Evolutionary conservation across 2,797 vertebrate genomes (phyloP).

Genomic region (Hoplostethus atlanticus): DNA sequence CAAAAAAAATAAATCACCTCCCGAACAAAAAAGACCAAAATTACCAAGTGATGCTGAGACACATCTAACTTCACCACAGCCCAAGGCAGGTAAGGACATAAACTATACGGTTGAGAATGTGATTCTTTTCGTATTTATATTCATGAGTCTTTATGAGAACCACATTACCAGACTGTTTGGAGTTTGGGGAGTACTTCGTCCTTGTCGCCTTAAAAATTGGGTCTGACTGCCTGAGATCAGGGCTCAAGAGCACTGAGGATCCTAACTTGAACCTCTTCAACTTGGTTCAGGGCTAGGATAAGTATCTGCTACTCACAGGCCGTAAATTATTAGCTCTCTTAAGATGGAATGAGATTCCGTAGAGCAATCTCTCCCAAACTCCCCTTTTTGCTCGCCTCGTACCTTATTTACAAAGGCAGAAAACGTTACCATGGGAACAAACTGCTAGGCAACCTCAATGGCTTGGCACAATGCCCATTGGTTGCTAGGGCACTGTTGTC

Average conservation of each 20-base stretch:
- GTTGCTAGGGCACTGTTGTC: slow-evolving; percentile 88
- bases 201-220: slow-evolving; percentile 19
- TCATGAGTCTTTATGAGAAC: neutral
- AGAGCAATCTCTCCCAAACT: slow-evolving; percentile 68
- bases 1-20: no score
- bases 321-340: slow-evolving; percentile 71
- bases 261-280: slow-evolving; percentile 46
- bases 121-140: slow-evolving; percentile 1
- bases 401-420: slow-evolving; percentile 87
- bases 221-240: slow-evolving; percentile 15
- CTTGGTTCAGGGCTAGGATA: slow-evolving; percentile 47
- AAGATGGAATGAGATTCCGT: slow-evolving; percentile 61
- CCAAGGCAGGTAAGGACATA: neutral
- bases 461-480: slow-evolving; percentile 86
- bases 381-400: slow-evolving; percentile 64
- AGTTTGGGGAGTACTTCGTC: slow-evolving; percentile 6
- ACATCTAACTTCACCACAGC: neutral
- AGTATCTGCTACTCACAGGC: slow-evolving; percentile 49
- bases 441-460: slow-evolving; percentile 84
- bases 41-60: neutral
- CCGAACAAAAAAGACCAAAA: neutral
- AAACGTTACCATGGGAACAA: slow-evolving; percentile 87
- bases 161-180: neutral
- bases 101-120: neutral
- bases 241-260: slow-evolving; percentile 27